Evolutionary conservation across 2,888 invertebrate species (phyloP).

Genomic region (Lissonota sp.): DNA sequence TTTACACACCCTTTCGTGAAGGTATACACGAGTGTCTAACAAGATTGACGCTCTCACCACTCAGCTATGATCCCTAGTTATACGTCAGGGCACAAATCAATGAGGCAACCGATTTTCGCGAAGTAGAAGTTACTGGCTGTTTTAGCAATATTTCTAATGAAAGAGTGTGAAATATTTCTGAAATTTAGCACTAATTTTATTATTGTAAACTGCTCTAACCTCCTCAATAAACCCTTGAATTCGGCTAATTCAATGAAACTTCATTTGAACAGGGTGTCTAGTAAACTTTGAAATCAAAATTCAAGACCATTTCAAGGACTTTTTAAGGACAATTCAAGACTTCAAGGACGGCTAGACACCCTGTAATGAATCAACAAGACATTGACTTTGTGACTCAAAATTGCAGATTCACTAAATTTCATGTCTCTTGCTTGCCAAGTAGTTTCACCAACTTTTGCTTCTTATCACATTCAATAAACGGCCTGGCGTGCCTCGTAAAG

Average conservation of each 20-base stretch:
- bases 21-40: constrained; percentile 13
- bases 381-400: background rate
- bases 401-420: background rate
- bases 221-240: background rate
- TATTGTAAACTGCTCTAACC: no score
- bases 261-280: no score
- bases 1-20: constrained; percentile 43
- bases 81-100: constrained; percentile 21
- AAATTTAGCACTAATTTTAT: no score
- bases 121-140: constrained; percentile 40
- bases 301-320: no score
- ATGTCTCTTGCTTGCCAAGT: background rate
- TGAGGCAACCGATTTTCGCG: constrained; percentile 51
- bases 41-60: constrained; percentile 51
- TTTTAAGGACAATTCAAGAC: no score
- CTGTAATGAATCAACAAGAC: no score
- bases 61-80: constrained; percentile 39
- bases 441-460: background rate
- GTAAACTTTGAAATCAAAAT: no score
- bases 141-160: no score
- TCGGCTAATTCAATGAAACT: no score
- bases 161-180: no score
- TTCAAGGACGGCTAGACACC: no score
- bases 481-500: constrained; percentile 20
- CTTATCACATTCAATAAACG: constrained; percentile 47